Percentiles rank a stretch among this genome's conserved stretches.
These are phyloP conservation scores for Axis porcinus DNA, from an alignment of 2,113 vertebrate genomes.

Conservation along the genomic window DNA sequence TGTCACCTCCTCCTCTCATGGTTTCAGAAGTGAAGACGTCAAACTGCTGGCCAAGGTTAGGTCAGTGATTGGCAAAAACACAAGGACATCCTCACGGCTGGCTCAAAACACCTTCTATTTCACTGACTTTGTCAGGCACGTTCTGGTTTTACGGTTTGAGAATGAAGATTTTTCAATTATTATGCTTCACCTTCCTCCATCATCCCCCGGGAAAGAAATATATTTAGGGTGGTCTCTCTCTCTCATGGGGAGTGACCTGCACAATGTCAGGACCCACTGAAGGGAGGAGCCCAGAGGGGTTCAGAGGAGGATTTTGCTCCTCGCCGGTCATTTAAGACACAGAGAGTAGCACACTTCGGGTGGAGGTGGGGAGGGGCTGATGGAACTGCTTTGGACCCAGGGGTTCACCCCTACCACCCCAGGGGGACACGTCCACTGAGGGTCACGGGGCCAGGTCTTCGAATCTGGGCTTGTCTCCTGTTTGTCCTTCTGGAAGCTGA, in stretches of 20 bases:
- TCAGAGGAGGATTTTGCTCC: no score
- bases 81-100: background rate
- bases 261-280: background rate
- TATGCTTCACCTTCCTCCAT: no score
- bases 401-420: background rate
- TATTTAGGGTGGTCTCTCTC: background rate
- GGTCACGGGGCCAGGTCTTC: no score
- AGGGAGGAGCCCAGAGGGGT: background rate
- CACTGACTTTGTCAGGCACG: background rate
- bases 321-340: background rate
- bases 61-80: accelerated
- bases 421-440: background rate
- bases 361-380: background rate
- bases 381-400: no score
- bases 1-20: accelerated
- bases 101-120: background rate
- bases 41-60: background rate
- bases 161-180: background rate
- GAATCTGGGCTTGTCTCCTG: background rate
- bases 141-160: background rate
- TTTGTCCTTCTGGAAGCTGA: no score
- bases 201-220: no score
- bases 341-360: accelerated
- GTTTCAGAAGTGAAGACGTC: background rate
- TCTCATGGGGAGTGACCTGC: background rate